Conservation (phyloP, 1,140 invertebrate species). For the Drosophila sp. region DNA sequence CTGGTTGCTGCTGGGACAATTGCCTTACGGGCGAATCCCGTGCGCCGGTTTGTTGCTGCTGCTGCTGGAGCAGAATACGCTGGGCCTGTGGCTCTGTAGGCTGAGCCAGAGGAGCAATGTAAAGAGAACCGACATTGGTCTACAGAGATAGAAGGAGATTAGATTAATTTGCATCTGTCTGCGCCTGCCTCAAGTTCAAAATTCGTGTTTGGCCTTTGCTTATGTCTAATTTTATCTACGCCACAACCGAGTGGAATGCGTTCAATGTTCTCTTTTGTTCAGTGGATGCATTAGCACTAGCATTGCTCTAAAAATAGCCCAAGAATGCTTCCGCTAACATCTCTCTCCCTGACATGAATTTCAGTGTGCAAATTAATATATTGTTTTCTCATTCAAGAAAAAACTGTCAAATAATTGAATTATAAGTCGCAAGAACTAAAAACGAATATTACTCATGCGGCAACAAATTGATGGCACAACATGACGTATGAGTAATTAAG, state of each 20-base stretch:
- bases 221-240: slow-evolving; percentile 49
- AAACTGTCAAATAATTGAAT: background rate
- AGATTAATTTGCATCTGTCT: background rate
- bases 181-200: slow-evolving; percentile 68
- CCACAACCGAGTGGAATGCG: slow-evolving; percentile 49
- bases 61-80: slow-evolving; percentile 68
- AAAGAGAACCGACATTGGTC: slow-evolving; percentile 80
- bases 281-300: slow-evolving; percentile 25
- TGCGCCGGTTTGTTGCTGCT: slow-evolving; percentile 45
- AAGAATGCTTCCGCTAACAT: slow-evolving; percentile 48
- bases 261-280: slow-evolving; percentile 59
- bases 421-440: background rate
- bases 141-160: slow-evolving; percentile 16
- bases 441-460: slow-evolving; percentile 45
- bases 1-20: slow-evolving; percentile 51
- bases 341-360: slow-evolving; percentile 16
- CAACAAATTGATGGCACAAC: slow-evolving; percentile 19
- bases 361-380: slow-evolving; percentile 4
- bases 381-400: background rate
- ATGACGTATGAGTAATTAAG: slow-evolving; percentile 33
- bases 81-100: slow-evolving; percentile 76
- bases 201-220: slow-evolving; percentile 76
- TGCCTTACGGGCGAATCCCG: slow-evolving; percentile 76
- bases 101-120: slow-evolving; percentile 75
- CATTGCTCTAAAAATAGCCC: slow-evolving; percentile 57